Evolutionary conservation across 2,888 invertebrate genomes (phyloP).

Genomic region (Nymphalis c-album): DNA sequence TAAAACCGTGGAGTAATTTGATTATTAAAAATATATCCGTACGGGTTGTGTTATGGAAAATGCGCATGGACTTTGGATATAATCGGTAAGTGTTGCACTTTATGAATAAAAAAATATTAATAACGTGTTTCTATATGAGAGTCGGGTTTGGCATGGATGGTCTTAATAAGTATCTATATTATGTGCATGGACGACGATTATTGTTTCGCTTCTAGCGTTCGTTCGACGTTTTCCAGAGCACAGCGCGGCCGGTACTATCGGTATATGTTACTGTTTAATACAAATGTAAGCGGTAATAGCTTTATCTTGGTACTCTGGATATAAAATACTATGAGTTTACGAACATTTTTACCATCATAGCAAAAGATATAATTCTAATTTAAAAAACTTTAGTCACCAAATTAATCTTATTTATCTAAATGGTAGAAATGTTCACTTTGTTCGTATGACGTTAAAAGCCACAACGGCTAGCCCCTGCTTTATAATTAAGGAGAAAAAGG

Average conservation of each 20-base stretch:
- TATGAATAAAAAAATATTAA: constrained; percentile 43
- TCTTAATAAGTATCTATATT: background rate
- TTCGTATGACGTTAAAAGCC: constrained; percentile 14
- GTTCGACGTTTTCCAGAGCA: constrained; percentile 67
- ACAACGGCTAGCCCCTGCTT: constrained; percentile 29
- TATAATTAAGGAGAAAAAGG: constrained; percentile 22
- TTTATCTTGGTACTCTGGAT: constrained; percentile 53
- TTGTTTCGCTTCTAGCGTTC: constrained; percentile 9
- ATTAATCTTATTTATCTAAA: background rate
- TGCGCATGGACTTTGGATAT: constrained; percentile 62
- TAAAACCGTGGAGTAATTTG: constrained; percentile 17
- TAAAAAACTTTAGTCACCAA: background rate
- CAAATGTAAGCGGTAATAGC: constrained; percentile 56
- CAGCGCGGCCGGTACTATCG: constrained; percentile 61
- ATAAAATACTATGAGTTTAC: constrained; percentile 34
- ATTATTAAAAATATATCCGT: constrained; percentile 58
- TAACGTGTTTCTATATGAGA: constrained; percentile 37
- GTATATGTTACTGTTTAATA: constrained; percentile 53
- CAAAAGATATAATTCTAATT: background rate
- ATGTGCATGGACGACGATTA: constrained; percentile 21
- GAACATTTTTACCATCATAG: constrained; percentile 35
- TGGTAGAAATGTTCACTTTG: constrained; percentile 7
- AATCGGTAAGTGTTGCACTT: constrained; percentile 64
- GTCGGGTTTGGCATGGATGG: constrained; percentile 34
- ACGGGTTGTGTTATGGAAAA: constrained; percentile 76